Conservation (phyloP, 1,140 invertebrate genomes). For the Drosophila malerkotliana region DNA sequence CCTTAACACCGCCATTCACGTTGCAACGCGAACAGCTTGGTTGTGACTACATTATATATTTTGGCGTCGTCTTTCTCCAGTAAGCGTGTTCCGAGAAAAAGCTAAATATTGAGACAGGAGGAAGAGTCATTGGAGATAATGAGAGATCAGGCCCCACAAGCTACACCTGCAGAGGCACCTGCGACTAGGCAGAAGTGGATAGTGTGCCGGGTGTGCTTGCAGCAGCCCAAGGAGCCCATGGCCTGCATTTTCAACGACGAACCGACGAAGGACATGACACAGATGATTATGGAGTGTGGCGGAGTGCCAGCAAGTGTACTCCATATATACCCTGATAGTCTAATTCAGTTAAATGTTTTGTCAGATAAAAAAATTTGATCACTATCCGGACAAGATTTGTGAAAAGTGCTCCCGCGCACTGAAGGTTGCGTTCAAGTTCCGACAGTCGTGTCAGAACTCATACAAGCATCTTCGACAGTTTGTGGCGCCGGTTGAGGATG, state of each 20-base stretch:
- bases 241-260: conserved; percentile 76
- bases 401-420: conserved; percentile 67
- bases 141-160: conserved; percentile 43
- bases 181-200: conserved; percentile 74
- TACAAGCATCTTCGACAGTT: conserved; percentile 77
- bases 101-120: not conserved
- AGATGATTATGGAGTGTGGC: conserved; percentile 79
- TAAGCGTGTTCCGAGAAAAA: conserved; percentile 29
- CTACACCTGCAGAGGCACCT: conserved; percentile 18
- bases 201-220: conserved; percentile 73
- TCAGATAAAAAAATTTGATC: conserved; percentile 78
- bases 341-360: not conserved
- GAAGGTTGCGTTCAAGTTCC: conserved; percentile 69
- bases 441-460: conserved; percentile 69
- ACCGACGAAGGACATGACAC: conserved; percentile 73
- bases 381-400: conserved; percentile 81
- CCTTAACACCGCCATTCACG: conserved; percentile 31
- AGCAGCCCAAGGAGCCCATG: conserved; percentile 78
- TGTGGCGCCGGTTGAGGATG: conserved; percentile 75
- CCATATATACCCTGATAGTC: not conserved
- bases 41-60: conserved; percentile 33
- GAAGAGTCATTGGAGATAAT: conserved; percentile 23
- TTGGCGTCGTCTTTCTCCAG: conserved; percentile 34
- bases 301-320: conserved; percentile 73
- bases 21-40: conserved; percentile 45